Percentiles rank a stretch among this genome's conserved stretches.
These are phyloP conservation scores for Bradynema listronoti DNA, from an alignment of 1,140 invertebrate species.

Conservation along the genomic window DNA sequence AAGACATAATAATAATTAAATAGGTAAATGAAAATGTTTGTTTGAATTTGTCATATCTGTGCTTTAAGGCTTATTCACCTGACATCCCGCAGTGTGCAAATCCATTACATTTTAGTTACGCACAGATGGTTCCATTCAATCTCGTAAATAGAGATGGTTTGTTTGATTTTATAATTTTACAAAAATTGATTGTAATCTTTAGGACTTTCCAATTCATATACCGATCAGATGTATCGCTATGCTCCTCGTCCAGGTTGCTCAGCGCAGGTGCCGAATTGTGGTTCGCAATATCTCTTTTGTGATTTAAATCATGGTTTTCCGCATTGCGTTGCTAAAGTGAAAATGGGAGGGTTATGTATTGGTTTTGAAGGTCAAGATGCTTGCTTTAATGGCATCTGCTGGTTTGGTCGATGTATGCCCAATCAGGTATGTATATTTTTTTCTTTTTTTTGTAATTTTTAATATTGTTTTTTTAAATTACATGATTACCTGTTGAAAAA, in stretches of 20 bases:
- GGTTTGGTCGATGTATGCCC: constrained; percentile 41
- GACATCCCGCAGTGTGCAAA: constrained; percentile 47
- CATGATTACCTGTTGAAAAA: too few species aligned
- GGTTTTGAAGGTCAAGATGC: constrained; percentile 52
- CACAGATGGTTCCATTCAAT: constrained; percentile 52
- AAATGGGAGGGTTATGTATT: constrained; percentile 46
- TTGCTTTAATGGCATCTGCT: constrained; percentile 50
- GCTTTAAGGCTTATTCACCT: constrained; percentile 38
- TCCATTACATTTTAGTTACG: constrained; percentile 52
- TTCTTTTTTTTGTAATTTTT: too few species aligned
- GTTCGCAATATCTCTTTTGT: constrained; percentile 62
- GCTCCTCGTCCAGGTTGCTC: constrained; percentile 59
- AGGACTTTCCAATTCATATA: constrained; percentile 55
- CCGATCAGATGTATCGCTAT: constrained; percentile 53
- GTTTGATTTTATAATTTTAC: constrained; percentile 14
- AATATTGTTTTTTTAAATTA: too few species aligned
- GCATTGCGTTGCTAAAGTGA: constrained; percentile 57
- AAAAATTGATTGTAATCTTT: constrained; percentile 17
- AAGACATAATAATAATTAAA: background rate
- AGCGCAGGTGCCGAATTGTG: constrained; percentile 83
- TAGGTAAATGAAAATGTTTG: constrained; percentile 5
- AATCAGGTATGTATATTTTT: too few species aligned
- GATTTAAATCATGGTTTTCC: too few species aligned
- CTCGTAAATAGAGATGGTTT: constrained; percentile 48
- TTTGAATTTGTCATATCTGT: background rate